A percentile compares a stretch with the other conserved stretches of the same genome.
Evolutionary conservation across 2,113 vertebrate genomes (phyloP).

Genomic region (Furnarius figulus): DNA sequence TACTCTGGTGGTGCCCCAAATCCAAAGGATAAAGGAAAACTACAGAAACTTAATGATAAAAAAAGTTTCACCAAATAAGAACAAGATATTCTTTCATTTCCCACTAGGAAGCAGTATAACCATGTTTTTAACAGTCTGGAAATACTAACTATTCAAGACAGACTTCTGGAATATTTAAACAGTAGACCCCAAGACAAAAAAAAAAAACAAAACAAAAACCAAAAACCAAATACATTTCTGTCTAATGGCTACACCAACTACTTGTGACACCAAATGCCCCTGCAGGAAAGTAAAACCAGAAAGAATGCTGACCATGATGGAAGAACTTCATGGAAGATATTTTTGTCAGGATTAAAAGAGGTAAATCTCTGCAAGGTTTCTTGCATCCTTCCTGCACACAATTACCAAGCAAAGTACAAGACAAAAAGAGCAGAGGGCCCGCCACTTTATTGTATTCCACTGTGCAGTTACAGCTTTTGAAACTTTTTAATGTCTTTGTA

Average conservation of each 20-base stretch:
- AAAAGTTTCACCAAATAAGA: neutral
- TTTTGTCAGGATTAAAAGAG: neutral
- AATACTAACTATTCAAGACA: neutral
- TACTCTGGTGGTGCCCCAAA: neutral
- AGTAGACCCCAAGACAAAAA: neutral
- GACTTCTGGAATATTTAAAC: neutral
- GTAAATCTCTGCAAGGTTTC: neutral
- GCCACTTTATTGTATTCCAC: neutral
- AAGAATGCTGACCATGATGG: neutral
- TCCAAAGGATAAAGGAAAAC: neutral
- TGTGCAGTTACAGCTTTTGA: neutral
- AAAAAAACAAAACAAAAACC: too few species aligned
- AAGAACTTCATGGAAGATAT: neutral
- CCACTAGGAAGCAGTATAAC: conserved; percentile 47
- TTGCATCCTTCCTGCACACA: neutral
- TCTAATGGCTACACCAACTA: neutral
- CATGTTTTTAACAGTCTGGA: neutral
- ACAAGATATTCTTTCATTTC: neutral
- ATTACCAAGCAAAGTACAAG: neutral
- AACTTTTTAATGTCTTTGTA: neutral
- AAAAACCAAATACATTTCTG: neutral
- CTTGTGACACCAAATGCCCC: neutral
- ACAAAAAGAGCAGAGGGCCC: neutral
- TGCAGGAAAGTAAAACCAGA: neutral
- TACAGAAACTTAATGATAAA: neutral